phyloP scores from a whole-genome alignment of 2,888 invertebrate species.

The Autographa pulchrina region DNA sequence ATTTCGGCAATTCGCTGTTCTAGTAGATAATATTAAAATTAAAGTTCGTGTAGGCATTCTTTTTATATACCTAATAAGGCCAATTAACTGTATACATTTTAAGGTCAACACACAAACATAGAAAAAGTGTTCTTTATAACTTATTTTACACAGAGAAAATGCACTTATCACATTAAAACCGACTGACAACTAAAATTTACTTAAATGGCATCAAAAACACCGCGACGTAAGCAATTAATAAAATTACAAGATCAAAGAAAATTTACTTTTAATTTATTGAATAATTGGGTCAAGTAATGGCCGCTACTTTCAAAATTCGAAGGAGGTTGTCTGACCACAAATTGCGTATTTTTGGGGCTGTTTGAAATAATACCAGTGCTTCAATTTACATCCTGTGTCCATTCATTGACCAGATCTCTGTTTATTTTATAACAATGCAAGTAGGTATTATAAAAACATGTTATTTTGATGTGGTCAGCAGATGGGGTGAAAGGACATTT shows the following conservation, averaged over 20 bases:
- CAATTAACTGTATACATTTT: not conserved
- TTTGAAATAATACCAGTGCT: conserved; percentile 10
- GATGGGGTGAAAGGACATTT: conserved; percentile 46
- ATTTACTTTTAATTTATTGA: not conserved
- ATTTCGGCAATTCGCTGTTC: no score
- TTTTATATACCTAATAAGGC: not conserved
- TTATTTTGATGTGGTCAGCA: conserved; percentile 40
- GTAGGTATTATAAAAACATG: conserved; percentile 11
- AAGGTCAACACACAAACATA: not conserved
- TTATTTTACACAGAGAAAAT: not conserved
- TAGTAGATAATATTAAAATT: not conserved
- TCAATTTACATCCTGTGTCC: conserved; percentile 8
- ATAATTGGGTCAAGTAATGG: not conserved
- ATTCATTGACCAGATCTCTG: conserved; percentile 28
- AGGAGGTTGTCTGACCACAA: conserved; percentile 15
- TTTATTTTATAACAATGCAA: conserved; percentile 34
- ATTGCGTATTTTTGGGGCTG: not conserved
- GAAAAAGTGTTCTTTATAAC: not conserved
- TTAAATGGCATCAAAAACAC: conserved; percentile 31
- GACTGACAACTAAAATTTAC: not conserved
- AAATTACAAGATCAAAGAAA: conserved; percentile 18
- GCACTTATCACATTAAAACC: not conserved
- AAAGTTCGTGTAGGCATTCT: no score
- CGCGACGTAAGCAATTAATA: conserved; percentile 34
- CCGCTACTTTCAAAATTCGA: conserved; percentile 15